Conservation (phyloP, 2,797 vertebrate species). For the Rhinichthys osculus region DNA sequence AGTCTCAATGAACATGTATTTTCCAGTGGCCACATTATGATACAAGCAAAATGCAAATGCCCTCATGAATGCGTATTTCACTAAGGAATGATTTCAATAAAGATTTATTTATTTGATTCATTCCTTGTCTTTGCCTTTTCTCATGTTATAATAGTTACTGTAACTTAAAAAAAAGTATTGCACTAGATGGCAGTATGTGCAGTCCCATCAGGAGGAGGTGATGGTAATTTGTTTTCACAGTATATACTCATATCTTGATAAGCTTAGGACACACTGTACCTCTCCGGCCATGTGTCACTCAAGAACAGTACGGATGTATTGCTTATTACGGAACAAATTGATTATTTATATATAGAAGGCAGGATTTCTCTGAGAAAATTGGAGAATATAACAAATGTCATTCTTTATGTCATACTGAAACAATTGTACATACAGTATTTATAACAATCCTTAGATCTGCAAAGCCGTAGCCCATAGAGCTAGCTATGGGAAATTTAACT, state of each 20-base stretch:
- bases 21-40: not conserved
- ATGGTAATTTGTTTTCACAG: not conserved
- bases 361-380: not conserved
- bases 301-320: not conserved
- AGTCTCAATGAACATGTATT: not conserved
- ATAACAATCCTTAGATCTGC: not conserved
- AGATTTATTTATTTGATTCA: not conserved
- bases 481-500: not conserved
- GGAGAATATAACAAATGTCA: not conserved
- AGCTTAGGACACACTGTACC: not conserved
- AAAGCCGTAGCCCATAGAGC: not conserved
- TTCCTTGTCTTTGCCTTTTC: not conserved
- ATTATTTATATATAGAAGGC: not conserved
- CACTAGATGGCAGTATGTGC: constrained; percentile 25
- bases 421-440: not conserved
- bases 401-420: not conserved
- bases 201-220: not conserved
- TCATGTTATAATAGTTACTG: not conserved
- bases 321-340: not conserved
- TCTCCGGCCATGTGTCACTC: not conserved
- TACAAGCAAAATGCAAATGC: not conserved
- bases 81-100: not conserved
- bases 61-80: not conserved
- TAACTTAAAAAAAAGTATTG: not conserved
- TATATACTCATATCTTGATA: not conserved